These are phyloP conservation scores for Amorpha juglandis DNA, from an alignment of 2,888 invertebrate genomes.

Conservation along the genomic window DNA sequence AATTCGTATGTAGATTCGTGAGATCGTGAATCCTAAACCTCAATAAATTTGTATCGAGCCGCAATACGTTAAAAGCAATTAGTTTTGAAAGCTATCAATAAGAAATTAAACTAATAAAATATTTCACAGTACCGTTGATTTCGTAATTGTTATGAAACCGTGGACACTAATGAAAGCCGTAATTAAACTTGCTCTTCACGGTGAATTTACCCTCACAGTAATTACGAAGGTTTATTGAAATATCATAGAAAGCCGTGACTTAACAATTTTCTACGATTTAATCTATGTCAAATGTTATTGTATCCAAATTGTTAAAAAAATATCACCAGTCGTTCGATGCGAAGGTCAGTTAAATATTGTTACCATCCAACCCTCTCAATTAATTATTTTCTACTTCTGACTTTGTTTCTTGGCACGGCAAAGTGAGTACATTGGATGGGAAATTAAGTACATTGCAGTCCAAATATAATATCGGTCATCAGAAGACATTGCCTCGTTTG, in stretches of 20 bases:
- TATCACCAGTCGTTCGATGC: too few species aligned
- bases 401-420: too few species aligned
- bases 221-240: background rate
- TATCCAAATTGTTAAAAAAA: too few species aligned
- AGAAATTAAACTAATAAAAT: constrained; percentile 12
- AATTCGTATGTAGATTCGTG: background rate
- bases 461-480: too few species aligned
- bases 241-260: background rate
- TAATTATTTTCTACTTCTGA: too few species aligned
- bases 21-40: background rate
- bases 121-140: constrained; percentile 3
- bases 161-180: constrained; percentile 28
- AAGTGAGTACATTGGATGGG: too few species aligned
- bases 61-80: background rate
- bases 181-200: constrained; percentile 28
- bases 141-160: constrained; percentile 27
- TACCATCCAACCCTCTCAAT: too few species aligned
- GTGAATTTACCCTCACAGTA: constrained; percentile 2
- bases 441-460: too few species aligned
- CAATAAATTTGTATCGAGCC: background rate
- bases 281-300: too few species aligned
- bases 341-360: too few species aligned
- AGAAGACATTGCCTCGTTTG: too few species aligned
- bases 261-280: background rate
- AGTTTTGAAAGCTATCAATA: background rate